These are phyloP conservation scores for Cosmia pyralina DNA, from an alignment of 2,888 invertebrate species.

Conservation along the genomic window DNA sequence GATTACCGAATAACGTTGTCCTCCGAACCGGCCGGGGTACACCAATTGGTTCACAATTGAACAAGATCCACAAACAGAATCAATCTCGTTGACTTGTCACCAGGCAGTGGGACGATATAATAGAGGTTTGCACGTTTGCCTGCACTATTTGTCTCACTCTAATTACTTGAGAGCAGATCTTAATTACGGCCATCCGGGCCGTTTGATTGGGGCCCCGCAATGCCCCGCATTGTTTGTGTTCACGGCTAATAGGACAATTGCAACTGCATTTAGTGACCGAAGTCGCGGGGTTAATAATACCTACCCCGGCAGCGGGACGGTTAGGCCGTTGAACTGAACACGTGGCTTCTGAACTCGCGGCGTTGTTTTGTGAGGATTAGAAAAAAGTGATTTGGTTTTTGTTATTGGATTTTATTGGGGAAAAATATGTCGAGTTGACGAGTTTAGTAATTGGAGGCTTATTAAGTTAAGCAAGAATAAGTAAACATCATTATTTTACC, in stretches of 20 bases:
- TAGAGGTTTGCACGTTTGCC: slow-evolving; percentile 66
- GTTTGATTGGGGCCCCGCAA: slow-evolving; percentile 83
- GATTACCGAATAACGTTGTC: slow-evolving; percentile 30
- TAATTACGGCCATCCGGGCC: slow-evolving; percentile 86
- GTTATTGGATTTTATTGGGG: slow-evolving; percentile 22
- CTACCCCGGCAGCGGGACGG: slow-evolving; percentile 54
- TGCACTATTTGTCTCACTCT: slow-evolving; percentile 76
- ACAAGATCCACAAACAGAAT: slow-evolving; percentile 54
- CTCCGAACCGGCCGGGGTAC: slow-evolving; percentile 1
- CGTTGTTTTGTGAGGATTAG: slow-evolving; percentile 26
- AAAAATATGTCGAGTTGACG: neutral
- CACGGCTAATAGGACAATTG: slow-evolving; percentile 81
- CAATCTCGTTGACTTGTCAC: slow-evolving; percentile 49
- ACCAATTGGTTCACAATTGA: slow-evolving; percentile 57
- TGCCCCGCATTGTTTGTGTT: slow-evolving; percentile 85
- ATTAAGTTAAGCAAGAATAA: neutral
- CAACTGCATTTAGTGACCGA: slow-evolving; percentile 77
- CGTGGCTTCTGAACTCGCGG: slow-evolving; percentile 32
- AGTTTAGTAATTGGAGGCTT: neutral
- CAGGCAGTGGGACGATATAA: slow-evolving; percentile 44
- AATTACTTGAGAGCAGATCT: slow-evolving; percentile 84
- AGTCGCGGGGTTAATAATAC: slow-evolving; percentile 70
- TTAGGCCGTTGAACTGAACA: slow-evolving; percentile 58
- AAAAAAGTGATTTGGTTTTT: slow-evolving; percentile 5
- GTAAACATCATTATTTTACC: neutral